Evolutionary conservation across 2,888 invertebrate species (phyloP).

Genomic region (Drosophila picticornis): DNA sequence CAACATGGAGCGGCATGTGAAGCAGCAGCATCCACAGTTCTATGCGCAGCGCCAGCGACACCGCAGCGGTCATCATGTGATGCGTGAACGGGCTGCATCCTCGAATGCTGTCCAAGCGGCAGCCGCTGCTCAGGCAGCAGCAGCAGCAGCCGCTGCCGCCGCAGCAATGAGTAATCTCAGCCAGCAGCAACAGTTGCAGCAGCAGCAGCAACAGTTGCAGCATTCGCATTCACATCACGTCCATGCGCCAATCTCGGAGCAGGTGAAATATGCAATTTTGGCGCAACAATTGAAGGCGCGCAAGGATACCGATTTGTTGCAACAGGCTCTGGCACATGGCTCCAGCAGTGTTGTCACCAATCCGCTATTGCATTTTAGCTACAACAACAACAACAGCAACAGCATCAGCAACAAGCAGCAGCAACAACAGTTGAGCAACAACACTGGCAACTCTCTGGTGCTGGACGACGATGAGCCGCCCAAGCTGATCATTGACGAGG

Average conservation of each 20-base stretch:
- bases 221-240: slow-evolving; percentile 43
- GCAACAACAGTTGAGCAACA: slow-evolving; percentile 43
- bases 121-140: slow-evolving; percentile 57
- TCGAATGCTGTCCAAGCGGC: slow-evolving; percentile 51
- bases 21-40: slow-evolving; percentile 96
- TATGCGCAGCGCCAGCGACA: slow-evolving; percentile 94
- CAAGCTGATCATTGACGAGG: slow-evolving; percentile 85
- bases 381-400: slow-evolving; percentile 16
- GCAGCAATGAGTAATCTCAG: slow-evolving; percentile 6
- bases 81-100: slow-evolving; percentile 83
- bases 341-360: slow-evolving; percentile 77
- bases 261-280: slow-evolving; percentile 91
- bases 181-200: slow-evolving; percentile 47
- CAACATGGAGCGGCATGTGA: slow-evolving; percentile 97
- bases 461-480: slow-evolving; percentile 87
- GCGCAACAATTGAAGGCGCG: slow-evolving; percentile 91
- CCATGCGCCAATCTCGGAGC: slow-evolving; percentile 86
- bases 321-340: slow-evolving; percentile 84
- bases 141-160: slow-evolving; percentile 10
- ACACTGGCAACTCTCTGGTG: slow-evolving; percentile 60
- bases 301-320: slow-evolving; percentile 83
- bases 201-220: slow-evolving; percentile 52
- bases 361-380: slow-evolving; percentile 61
- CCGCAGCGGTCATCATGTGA: slow-evolving; percentile 86
- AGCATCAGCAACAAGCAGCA: slow-evolving; percentile 6